Evolutionary conservation across 2,113 vertebrate species (phyloP).

Genomic region (Crotophaga sulcirostris): DNA sequence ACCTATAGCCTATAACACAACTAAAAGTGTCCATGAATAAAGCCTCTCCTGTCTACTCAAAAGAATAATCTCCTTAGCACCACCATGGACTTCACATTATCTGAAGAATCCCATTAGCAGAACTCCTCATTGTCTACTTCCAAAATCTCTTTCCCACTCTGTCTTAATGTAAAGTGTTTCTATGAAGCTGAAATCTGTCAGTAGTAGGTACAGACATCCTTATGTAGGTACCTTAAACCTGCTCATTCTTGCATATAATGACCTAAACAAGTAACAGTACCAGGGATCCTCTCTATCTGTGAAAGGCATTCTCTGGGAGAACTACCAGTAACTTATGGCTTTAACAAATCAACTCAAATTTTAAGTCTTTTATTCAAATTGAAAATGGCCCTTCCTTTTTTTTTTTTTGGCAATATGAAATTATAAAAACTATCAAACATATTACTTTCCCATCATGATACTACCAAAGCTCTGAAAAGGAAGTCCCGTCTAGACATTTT

Average conservation of each 20-base stretch:
- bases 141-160: not conserved
- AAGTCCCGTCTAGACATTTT: slow-evolving; percentile 8
- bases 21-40: not conserved
- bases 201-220: not conserved
- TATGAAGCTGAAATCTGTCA: not conserved
- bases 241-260: not conserved
- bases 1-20: not conserved
- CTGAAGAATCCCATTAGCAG: not conserved
- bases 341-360: not conserved
- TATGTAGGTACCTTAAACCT: not conserved
- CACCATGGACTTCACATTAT: not conserved
- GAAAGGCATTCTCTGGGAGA: not conserved
- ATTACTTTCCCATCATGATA: not conserved
- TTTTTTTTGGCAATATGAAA: not conserved
- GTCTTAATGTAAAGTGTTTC: not conserved
- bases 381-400: not conserved
- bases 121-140: not conserved
- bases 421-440: not conserved
- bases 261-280: not conserved
- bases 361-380: not conserved
- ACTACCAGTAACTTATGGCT: not conserved
- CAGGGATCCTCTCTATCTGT: not conserved
- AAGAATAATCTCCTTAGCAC: not conserved
- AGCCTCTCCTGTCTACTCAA: not conserved
- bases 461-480: not conserved